Evolutionary conservation across 2,888 invertebrate genomes (phyloP), one percentile per base, ranked within the genome.

Genomic region (Athrips mouffetella): DNA sequence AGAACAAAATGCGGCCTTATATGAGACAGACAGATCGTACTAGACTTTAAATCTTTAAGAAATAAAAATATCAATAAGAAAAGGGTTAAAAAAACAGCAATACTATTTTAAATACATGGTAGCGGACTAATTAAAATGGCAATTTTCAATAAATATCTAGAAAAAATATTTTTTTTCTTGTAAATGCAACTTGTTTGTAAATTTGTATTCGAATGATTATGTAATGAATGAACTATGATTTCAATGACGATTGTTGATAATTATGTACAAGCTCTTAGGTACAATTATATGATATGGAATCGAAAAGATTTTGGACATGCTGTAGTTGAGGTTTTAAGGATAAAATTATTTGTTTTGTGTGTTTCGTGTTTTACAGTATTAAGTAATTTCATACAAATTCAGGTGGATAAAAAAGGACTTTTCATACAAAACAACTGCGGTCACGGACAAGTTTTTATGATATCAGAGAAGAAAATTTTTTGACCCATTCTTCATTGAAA

Each of bases 221-320:
- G 69, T 67, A 70, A 67, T 71, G 58, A 48, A 55, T 55, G 67
- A 64, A 58, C 63, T 58, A 65, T 56, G 62, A 62, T 67, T n/a
- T n/a, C n/a, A n/a, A n/a, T n/a, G n/a, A n/a, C n/a, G 69, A 69
- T 48, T 54, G 64, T 65, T 60, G 65, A 65, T 64, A 67, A 66
- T 61, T 79, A 79, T 73, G 67, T 80, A 80, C 76, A 83, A 71
- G 75, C 70, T 71, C 70, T 76, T 82, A 81, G 64, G 70, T 82
- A 80, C 76, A 70, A 50, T 52, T 67, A 62, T 71, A 80, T 86
- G 86, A 86, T 87, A 87, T 87, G 86, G 72, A 70, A 63, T 73
- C 58, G 60, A 79, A 71, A 68, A 59, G 70, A 70, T 60, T 67
- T 70, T 70, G 57, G 55, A n/a, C 11, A 23, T 35, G 18, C 15